Conservation (phyloP, 2,797 vertebrate genomes). For the Sebastiscus tertius region DNA sequence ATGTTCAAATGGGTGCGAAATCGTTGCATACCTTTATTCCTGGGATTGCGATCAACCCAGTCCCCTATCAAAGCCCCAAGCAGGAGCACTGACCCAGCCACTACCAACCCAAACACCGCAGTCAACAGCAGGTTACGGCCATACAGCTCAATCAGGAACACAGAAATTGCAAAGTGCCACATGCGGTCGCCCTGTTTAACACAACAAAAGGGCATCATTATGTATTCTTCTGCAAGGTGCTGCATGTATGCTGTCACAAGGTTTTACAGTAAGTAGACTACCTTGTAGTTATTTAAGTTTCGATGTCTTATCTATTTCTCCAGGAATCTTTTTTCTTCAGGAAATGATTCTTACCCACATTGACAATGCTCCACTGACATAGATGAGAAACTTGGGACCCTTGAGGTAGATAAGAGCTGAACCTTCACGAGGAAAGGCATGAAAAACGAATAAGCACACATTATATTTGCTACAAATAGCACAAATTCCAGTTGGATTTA, state of each 20-base stretch:
- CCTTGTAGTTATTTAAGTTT: constrained; percentile 27
- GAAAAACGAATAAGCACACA: constrained; percentile 10
- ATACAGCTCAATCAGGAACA: constrained; percentile 86
- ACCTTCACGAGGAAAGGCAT: constrained; percentile 62
- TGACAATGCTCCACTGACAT: constrained; percentile 83
- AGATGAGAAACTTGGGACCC: constrained; percentile 86
- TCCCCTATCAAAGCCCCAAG: constrained; percentile 87
- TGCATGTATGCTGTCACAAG: constrained; percentile 1
- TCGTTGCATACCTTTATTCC: constrained; percentile 81
- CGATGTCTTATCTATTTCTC: constrained; percentile 22
- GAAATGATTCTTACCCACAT: constrained; percentile 83
- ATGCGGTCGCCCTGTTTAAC: constrained; percentile 83
- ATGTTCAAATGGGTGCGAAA: constrained; percentile 7
- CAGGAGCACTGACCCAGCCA: constrained; percentile 84
- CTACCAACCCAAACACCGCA: constrained; percentile 83
- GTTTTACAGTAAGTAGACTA: constrained; percentile 11
- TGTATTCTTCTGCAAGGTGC: background rate
- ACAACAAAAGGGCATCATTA: constrained; percentile 12
- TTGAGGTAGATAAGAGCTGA: constrained; percentile 80
- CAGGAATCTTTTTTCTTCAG: constrained; percentile 35
- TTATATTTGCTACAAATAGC: constrained; percentile 13
- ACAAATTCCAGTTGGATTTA: background rate
- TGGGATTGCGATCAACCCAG: constrained; percentile 87
- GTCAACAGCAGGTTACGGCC: constrained; percentile 82
- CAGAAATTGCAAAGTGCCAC: constrained; percentile 86